Percentiles rank a stretch among this genome's conserved stretches.
phyloP scores from a whole-genome alignment of 2,797 vertebrate species.

The Rhinophrynus dorsalis region DNA sequence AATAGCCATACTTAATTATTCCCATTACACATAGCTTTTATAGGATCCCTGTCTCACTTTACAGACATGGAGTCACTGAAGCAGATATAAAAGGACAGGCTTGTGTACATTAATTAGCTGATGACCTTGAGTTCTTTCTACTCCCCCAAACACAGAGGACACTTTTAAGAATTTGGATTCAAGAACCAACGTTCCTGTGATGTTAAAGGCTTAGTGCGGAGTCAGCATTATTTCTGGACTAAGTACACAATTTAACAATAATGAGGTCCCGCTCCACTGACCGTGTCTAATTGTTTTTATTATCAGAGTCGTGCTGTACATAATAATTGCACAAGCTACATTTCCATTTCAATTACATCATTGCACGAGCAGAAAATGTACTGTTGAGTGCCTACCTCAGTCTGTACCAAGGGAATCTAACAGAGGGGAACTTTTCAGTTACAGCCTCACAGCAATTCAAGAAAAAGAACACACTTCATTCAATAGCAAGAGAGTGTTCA shows the following conservation, averaged over 20 bases:
- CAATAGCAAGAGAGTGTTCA: not conserved
- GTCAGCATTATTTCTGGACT: constrained; percentile 26
- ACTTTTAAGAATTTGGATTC: not conserved
- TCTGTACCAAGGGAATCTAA: not conserved
- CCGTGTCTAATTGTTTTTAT: constrained; percentile 23
- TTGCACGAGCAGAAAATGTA: not conserved
- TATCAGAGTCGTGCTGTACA: constrained; percentile 5
- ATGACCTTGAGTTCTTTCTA: not conserved
- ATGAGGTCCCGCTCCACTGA: constrained; percentile 31
- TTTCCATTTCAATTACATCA: not conserved
- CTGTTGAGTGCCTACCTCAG: not conserved
- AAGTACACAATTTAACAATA: constrained; percentile 26
- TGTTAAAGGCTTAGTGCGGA: constrained; percentile 11
- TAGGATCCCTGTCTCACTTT: not conserved
- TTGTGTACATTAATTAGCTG: not conserved
- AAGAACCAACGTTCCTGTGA: not conserved
- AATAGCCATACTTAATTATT: too few relatives aligned
- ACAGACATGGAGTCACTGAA: not conserved
- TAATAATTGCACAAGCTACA: constrained; percentile 11
- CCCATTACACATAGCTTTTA: too few relatives aligned
- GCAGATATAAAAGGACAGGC: not conserved
- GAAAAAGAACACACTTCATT: not conserved
- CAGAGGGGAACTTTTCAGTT: too few relatives aligned
- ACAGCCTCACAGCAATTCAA: not conserved
- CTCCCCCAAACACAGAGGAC: not conserved